Evolutionary conservation across 2,888 invertebrate genomes (phyloP), one percentile per base, ranked within the genome.

Genomic region (Subacronicta megacephala): DNA sequence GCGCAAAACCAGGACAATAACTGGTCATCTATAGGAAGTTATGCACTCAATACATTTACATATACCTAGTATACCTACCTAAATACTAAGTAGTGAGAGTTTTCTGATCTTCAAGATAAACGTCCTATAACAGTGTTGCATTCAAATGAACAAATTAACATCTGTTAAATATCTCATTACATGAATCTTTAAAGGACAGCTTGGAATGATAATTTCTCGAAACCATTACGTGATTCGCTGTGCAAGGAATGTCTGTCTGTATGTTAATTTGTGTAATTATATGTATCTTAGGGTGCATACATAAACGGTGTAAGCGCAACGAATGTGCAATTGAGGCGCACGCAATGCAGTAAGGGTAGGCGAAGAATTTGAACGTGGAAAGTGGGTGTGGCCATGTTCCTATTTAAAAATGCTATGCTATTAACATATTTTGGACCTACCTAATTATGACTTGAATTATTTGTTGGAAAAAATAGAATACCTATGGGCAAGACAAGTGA

Each of bases 141-240:
- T 74, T 70, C 65, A 70, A 74, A 74, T 70, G 47, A 66, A 61
- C 57, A 40, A 73, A 73, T 74, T 76, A 73, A 47, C 70, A 73
- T 73, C 64, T 59, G 65, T 65, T 74, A 65, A 57, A 73, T 77
- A 73, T 73, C 74, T 47, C 65, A 73, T 76, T 62, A 73, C 75
- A 63, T 61, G 75, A 65, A 77, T 74, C 59, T 74, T 63, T 52
- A 46, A 26, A 73, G 50, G 58, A 45, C 59, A 55, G 45, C 18
- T 41, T 18, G 37, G 70, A 70, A 77, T 74, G 53, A 57, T 77
- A 70, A 77, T 73, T 55, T 42, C 31, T 51, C 50, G 42, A 54
- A 49, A 26, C 54, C 61, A 73, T 76, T 70, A 63, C 52, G 49
- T 62, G 61, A 59, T 63, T 44, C 59, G 61, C 69, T 58, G 51